A percentile compares a stretch with the other conserved stretches of the same genome.
phyloP scores from a whole-genome alignment of 2,797 vertebrate species.

The Fistularia commersonii region DNA sequence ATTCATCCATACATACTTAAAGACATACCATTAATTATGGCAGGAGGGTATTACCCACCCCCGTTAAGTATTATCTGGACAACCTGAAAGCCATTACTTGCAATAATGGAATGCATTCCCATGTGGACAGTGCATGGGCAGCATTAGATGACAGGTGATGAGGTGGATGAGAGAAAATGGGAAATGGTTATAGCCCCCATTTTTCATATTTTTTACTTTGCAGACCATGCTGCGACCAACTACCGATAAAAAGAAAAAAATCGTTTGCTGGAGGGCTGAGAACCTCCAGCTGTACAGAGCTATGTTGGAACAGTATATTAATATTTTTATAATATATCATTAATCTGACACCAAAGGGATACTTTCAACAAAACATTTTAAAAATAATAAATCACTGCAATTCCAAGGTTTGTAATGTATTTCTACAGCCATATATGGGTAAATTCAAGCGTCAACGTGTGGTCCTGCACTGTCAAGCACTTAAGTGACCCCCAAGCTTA shows the following conservation, averaged over 20 bases:
- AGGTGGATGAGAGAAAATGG: slow-evolving; percentile 56
- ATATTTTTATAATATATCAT: no score
- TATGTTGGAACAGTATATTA: no score
- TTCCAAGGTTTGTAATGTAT: no score
- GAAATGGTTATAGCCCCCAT: slow-evolving; percentile 46
- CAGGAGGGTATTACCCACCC: slow-evolving; percentile 33
- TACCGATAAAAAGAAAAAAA: slow-evolving; percentile 8
- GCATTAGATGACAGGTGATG: slow-evolving; percentile 62
- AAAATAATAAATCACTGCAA: no score
- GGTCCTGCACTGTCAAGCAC: no score
- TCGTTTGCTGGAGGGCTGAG: slow-evolving; percentile 38
- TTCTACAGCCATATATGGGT: no score
- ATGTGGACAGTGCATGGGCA: slow-evolving; percentile 51
- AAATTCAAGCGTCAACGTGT: no score
- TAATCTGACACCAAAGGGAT: no score
- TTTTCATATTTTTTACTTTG: slow-evolving; percentile 50
- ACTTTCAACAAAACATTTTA: no score
- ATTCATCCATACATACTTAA: slow-evolving; percentile 11
- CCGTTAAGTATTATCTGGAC: slow-evolving; percentile 56
- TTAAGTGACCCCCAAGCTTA: no score
- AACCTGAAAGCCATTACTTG: slow-evolving; percentile 60
- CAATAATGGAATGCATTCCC: slow-evolving; percentile 62
- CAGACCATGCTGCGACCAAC: slow-evolving; percentile 34
- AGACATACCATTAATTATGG: slow-evolving; percentile 31
- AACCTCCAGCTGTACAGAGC: not conserved